Conservation (phyloP, 2,888 invertebrate species). For the Sminthurinus aureus region DNA sequence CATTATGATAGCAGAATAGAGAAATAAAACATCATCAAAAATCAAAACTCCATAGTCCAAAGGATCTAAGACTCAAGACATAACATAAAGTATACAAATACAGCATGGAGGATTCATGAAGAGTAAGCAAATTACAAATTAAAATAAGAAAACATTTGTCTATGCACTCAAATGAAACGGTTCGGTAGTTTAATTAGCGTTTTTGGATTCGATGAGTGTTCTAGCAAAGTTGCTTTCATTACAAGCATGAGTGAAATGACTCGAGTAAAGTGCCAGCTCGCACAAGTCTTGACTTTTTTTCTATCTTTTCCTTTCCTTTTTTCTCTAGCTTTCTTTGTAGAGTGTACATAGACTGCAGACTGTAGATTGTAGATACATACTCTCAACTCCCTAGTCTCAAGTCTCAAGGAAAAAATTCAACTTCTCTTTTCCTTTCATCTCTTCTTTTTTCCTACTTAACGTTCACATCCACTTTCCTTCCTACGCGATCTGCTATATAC, state of each 20-base stretch:
- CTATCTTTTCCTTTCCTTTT: background rate
- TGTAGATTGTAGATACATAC: background rate
- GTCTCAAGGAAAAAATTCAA: background rate
- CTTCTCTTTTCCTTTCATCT: background rate
- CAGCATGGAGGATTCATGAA: no score
- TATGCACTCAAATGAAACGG: conserved; percentile 19
- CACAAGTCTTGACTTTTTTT: background rate
- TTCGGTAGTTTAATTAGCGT: conserved; percentile 28
- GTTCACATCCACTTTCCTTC: background rate
- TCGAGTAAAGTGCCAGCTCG: conserved; percentile 24
- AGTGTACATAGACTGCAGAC: background rate
- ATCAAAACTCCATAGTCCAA: no score
- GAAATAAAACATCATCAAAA: no score
- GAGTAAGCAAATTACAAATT: background rate
- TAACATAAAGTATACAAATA: no score
- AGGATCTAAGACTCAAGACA: no score
- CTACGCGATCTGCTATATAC: background rate
- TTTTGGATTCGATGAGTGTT: conserved; percentile 18
- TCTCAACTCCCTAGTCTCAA: background rate
- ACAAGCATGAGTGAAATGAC: conserved; percentile 27
- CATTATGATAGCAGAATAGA: no score
- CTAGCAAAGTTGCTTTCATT: conserved; percentile 20
- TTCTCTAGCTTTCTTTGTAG: background rate
- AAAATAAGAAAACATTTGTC: conserved; percentile 20
- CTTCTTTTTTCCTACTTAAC: no score